phyloP scores from a whole-genome alignment of 1,140 invertebrate species.

The Tachypleus tridentatus region DNA sequence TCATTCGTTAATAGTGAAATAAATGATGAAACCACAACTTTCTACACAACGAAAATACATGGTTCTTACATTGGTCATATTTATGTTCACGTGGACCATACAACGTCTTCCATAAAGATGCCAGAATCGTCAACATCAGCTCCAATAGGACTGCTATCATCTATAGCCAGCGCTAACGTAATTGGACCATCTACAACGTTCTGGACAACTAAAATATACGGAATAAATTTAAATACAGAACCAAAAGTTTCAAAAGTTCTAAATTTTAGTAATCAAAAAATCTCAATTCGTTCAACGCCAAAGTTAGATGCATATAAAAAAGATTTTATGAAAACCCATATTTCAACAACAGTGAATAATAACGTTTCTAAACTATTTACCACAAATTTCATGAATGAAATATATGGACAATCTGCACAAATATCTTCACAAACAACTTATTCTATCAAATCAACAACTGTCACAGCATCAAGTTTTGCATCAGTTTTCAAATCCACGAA shows the following conservation, averaged over 20 bases:
- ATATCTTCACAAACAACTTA: neutral
- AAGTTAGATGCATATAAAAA: too few relatives aligned
- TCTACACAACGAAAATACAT: conserved; percentile 32
- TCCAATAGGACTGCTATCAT: conserved; percentile 40
- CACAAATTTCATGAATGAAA: too few relatives aligned
- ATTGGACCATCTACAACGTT: conserved; percentile 16
- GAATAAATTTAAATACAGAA: conserved; percentile 55
- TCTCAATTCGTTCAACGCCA: too few relatives aligned
- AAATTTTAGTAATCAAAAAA: too few relatives aligned
- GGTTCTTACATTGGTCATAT: conserved; percentile 34
- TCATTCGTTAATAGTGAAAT: conserved; percentile 42
- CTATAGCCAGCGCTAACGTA: conserved; percentile 10
- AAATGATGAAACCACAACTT: conserved; percentile 27
- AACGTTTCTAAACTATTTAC: too few relatives aligned
- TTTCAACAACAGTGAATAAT: too few relatives aligned
- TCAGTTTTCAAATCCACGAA: too few relatives aligned
- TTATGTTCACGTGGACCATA: conserved; percentile 40
- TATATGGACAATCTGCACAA: too few relatives aligned
- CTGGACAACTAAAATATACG: conserved; percentile 44
- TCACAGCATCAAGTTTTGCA: too few relatives aligned
- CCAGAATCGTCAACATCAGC: conserved; percentile 45
- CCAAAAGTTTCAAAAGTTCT: too few relatives aligned
- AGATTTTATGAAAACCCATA: too few relatives aligned
- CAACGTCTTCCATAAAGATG: conserved; percentile 54
- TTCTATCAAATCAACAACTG: conserved; percentile 3